Evolutionary conservation across 2,113 vertebrate genomes (phyloP).

Genomic region (Labrus mixtus): DNA sequence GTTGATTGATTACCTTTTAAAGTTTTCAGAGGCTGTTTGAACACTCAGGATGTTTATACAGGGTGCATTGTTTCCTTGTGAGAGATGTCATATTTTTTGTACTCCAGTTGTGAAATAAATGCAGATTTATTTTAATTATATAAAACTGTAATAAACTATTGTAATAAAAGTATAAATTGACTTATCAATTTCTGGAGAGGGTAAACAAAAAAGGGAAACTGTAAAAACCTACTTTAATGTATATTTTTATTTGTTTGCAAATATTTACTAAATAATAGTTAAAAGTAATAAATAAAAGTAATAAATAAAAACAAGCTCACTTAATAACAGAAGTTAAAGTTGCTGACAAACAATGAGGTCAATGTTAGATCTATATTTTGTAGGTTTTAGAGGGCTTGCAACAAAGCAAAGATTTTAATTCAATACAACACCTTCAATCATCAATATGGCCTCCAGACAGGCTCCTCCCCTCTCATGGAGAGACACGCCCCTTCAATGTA

Average conservation of each 20-base stretch:
- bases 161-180: no score
- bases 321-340: neutral
- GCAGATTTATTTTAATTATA: neutral
- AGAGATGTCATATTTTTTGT: neutral
- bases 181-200: no score
- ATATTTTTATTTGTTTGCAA: neutral
- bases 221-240: no score
- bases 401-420: neutral
- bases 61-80: neutral
- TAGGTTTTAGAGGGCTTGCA: no score
- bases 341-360: neutral
- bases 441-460: conserved; percentile 79
- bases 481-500: conserved; percentile 72
- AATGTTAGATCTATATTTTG: neutral
- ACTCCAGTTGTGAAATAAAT: neutral
- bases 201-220: no score
- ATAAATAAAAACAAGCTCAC: neutral
- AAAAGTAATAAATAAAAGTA: neutral
- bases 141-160: conserved; percentile 6
- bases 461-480: conserved; percentile 72
- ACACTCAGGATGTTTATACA: neutral
- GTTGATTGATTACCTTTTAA: neutral
- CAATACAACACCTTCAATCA: neutral
- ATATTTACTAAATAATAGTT: neutral
- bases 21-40: neutral